These are phyloP conservation scores for Ips nitidus DNA, from an alignment of 1,140 invertebrate genomes.

Conservation along the genomic window DNA sequence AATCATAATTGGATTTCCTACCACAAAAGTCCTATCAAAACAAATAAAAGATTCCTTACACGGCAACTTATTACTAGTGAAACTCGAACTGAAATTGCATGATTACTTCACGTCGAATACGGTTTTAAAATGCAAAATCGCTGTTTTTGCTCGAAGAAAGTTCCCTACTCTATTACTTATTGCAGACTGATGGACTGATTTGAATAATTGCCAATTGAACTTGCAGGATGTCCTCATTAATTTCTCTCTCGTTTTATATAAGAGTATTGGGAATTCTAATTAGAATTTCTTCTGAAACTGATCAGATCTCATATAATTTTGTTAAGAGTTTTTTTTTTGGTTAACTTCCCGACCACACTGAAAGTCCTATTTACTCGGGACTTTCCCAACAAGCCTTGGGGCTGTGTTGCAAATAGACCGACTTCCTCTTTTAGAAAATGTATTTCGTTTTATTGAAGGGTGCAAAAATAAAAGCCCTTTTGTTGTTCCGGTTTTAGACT, in stretches of 20 bases:
- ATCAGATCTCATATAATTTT: background rate
- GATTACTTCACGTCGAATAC: constrained; percentile 16
- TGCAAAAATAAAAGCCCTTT: background rate
- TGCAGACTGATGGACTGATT: background rate
- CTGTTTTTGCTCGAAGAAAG: background rate
- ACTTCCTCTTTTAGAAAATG: background rate
- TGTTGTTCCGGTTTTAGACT: background rate
- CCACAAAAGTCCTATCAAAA: constrained; percentile 8
- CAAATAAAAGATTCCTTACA: constrained; percentile 15
- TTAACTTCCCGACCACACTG: background rate
- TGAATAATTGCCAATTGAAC: background rate
- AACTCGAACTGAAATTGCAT: constrained; percentile 17
- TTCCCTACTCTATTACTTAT: background rate
- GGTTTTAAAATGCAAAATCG: constrained; percentile 21
- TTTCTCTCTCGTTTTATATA: background rate
- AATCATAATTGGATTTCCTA: constrained; percentile 9
- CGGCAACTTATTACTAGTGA: constrained; percentile 14
- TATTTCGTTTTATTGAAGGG: constrained; percentile 4
- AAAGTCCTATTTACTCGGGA: background rate
- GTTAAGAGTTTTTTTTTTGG: too few relatives aligned
- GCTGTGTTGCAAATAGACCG: constrained; percentile 5
- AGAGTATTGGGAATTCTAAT: background rate
- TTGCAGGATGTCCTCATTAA: background rate
- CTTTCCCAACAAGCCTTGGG: background rate
- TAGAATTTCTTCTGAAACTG: background rate